These are phyloP conservation scores for Corythornis vintsioides DNA, from an alignment of 2,113 vertebrate species.

Conservation along the genomic window DNA sequence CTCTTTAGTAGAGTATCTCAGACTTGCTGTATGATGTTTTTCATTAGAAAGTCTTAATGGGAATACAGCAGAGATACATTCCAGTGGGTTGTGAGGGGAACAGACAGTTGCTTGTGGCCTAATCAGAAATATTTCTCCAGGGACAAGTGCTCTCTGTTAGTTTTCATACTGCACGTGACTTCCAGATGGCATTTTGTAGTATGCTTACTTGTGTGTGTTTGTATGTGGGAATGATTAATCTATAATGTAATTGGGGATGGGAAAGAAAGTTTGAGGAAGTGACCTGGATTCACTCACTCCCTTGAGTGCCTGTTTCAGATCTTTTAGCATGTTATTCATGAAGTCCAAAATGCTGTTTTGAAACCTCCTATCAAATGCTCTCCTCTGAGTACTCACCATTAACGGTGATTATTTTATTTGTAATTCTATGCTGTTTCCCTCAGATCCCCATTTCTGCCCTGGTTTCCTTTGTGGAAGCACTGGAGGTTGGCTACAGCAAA, in stretches of 20 bases:
- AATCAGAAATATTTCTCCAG: not conserved
- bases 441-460: conserved; percentile 98
- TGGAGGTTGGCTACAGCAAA: conserved; percentile 97
- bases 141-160: not conserved
- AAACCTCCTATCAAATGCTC: not conserved
- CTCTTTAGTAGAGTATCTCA: not conserved
- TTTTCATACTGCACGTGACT: not conserved
- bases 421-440: conserved; percentile 18
- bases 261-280: not conserved
- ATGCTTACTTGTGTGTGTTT: not conserved
- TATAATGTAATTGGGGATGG: not conserved
- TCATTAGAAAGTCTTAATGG: not conserved
- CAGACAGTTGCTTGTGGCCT: not conserved
- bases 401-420: not conserved
- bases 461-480: conserved; percentile 95
- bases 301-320: not conserved
- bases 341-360: not conserved
- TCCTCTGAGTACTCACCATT: not conserved
- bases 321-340: not conserved
- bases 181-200: not conserved
- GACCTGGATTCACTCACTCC: not conserved
- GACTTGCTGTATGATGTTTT: not conserved
- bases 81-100: not conserved
- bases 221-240: not conserved
- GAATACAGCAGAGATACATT: not conserved